A percentile compares a stretch with the other conserved stretches of the same genome.
Conservation (phyloP, 2,888 invertebrate genomes). For the Eilema depressum region DNA sequence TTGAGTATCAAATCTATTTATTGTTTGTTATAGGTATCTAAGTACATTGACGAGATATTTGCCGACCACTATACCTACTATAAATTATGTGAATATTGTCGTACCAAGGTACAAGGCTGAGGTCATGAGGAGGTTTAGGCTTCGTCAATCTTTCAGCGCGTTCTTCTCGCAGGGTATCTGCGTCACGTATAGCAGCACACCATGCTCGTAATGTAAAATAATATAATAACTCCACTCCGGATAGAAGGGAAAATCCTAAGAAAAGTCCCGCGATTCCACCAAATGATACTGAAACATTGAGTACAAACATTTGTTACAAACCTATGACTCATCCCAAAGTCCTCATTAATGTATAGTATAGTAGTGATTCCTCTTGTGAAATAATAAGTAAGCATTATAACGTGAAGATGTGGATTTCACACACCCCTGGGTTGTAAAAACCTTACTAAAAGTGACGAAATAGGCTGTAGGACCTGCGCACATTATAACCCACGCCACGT, state of each 20-base stretch:
- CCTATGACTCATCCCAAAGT: too few species aligned
- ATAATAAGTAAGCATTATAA: too few species aligned
- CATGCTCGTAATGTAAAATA: slow-evolving; percentile 91
- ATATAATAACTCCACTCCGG: slow-evolving; percentile 92
- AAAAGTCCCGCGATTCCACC: slow-evolving; percentile 90
- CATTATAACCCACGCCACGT: too few species aligned
- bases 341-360: background rate
- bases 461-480: too few species aligned
- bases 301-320: background rate
- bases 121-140: slow-evolving; percentile 78
- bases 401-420: too few species aligned
- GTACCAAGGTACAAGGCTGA: slow-evolving; percentile 80
- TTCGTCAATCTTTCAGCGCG: slow-evolving; percentile 73
- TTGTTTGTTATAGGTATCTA: too few species aligned
- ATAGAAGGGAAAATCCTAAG: slow-evolving; percentile 91
- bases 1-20: too few species aligned
- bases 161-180: slow-evolving; percentile 78
- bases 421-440: too few species aligned
- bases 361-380: background rate
- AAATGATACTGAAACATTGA: slow-evolving; percentile 84
- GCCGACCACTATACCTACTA: too few species aligned
- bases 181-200: slow-evolving; percentile 87
- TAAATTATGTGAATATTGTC: background rate
- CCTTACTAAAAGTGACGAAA: too few species aligned
- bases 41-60: background rate